Percentiles rank a stretch among this genome's conserved stretches.
These are phyloP conservation scores for Mythimna ferrago DNA, from an alignment of 2,888 invertebrate genomes.

Conservation along the genomic window DNA sequence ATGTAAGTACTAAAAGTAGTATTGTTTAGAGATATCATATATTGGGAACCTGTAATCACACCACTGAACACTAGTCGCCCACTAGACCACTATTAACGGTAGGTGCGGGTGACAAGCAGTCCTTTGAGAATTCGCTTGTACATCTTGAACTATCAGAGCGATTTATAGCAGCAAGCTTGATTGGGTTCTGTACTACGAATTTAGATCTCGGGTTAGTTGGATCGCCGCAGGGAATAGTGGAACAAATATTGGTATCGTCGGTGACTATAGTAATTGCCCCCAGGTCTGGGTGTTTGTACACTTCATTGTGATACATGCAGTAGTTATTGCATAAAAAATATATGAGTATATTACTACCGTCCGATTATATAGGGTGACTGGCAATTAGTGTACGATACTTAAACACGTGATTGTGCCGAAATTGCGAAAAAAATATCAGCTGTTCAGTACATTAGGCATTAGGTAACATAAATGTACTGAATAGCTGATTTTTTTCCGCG, in stretches of 20 bases:
- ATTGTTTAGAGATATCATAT: too few relatives aligned
- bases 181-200: conserved; percentile 14
- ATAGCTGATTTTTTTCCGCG: too few relatives aligned
- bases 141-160: conserved; percentile 20
- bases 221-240: neutral
- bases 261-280: conserved; percentile 14
- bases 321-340: too few relatives aligned
- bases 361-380: too few relatives aligned
- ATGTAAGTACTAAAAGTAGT: too few relatives aligned
- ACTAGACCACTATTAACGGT: neutral
- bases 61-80: neutral
- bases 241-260: conserved; percentile 25
- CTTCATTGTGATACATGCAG: neutral
- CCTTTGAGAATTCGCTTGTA: conserved; percentile 2
- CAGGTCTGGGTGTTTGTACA: neutral
- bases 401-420: too few relatives aligned
- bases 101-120: neutral
- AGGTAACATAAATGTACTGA: too few relatives aligned
- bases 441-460: too few relatives aligned
- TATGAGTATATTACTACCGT: too few relatives aligned
- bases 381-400: too few relatives aligned
- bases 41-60: neutral
- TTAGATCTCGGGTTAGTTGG: neutral
- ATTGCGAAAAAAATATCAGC: too few relatives aligned
- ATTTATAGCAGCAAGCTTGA: conserved; percentile 26